These are phyloP conservation scores for Drosophila affinis DNA, from an alignment of 2,888 invertebrate genomes.

Conservation along the genomic window DNA sequence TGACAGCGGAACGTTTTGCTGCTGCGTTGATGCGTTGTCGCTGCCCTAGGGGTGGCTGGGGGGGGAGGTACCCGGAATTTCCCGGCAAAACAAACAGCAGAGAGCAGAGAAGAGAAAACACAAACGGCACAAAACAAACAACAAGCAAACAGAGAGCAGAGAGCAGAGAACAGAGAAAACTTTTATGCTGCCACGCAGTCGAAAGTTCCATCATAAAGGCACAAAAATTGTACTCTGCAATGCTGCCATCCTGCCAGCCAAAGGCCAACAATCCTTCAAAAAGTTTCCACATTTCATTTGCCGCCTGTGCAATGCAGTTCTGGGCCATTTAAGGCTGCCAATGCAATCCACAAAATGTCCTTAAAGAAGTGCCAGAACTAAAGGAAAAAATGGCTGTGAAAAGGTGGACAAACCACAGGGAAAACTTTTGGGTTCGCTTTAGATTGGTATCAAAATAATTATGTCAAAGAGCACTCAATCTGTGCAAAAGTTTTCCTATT, in stretches of 20 bases:
- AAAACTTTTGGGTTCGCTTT: constrained; percentile 2
- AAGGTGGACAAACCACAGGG: background rate
- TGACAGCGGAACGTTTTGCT: constrained; percentile 62
- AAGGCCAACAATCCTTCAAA: constrained; percentile 52
- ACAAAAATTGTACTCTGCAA: constrained; percentile 45
- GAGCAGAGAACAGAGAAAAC: constrained; percentile 16
- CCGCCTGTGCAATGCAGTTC: constrained; percentile 27
- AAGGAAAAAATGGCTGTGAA: background rate
- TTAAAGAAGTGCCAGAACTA: constrained; percentile 15
- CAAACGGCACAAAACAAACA: constrained; percentile 58
- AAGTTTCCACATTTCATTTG: constrained; percentile 57
- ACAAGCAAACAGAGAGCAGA: constrained; percentile 48
- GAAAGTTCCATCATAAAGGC: constrained; percentile 46
- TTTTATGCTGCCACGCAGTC: constrained; percentile 26
- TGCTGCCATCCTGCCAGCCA: constrained; percentile 41
- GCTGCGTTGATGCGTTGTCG: constrained; percentile 35
- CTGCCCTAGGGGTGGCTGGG: constrained; percentile 47
- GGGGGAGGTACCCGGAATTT: constrained; percentile 55
- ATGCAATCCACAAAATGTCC: background rate
- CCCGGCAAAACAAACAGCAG: constrained; percentile 62
- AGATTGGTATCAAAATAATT: constrained; percentile 16
- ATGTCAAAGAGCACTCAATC: background rate
- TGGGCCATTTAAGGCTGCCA: constrained; percentile 35
- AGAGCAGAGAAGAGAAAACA: constrained; percentile 48
- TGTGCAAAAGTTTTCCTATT: background rate